These are phyloP conservation scores for Temnothorax ravouxi DNA, from an alignment of 2,888 invertebrate species.

Conservation along the genomic window DNA sequence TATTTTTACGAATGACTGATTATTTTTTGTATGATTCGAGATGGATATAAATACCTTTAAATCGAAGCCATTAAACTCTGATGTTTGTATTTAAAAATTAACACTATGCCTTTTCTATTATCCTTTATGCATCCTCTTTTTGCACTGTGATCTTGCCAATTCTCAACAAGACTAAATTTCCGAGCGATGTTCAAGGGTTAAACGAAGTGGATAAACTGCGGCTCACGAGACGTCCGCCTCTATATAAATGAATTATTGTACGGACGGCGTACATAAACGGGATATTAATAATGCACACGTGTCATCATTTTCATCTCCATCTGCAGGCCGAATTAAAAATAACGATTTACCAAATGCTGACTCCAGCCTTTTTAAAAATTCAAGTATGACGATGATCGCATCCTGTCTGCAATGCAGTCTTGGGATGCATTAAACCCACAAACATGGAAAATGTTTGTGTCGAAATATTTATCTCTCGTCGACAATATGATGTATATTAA, in stretches of 20 bases:
- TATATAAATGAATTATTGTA: slow-evolving; percentile 41
- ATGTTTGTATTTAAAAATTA: not conserved
- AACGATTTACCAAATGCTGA: not conserved
- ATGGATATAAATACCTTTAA: not conserved
- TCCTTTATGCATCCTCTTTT: not conserved
- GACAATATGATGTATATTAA: not conserved
- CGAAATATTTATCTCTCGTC: not conserved
- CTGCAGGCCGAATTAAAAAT: not conserved
- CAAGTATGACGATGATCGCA: not conserved
- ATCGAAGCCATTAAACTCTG: not conserved
- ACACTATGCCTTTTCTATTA: not conserved
- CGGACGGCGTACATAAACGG: not conserved
- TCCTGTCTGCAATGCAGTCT: not conserved
- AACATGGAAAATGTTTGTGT: not conserved
- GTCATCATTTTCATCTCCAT: slow-evolving; percentile 23
- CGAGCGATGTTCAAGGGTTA: slow-evolving; percentile 30
- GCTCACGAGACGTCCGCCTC: slow-evolving; percentile 6
- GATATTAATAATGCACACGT: slow-evolving; percentile 37
- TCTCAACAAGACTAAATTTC: not conserved
- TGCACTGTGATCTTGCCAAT: slow-evolving; percentile 1
- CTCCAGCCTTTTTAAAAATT: not conserved
- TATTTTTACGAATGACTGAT: not conserved
- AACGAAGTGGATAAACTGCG: slow-evolving; percentile 43
- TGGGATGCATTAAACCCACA: not conserved
- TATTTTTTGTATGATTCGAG: not conserved